Evolutionary conservation across 53 echinoderm and acorn worm genomes (phyloP), one percentile per base, ranked within the genome.

Genomic region (Apostichopus leukothele): DNA sequence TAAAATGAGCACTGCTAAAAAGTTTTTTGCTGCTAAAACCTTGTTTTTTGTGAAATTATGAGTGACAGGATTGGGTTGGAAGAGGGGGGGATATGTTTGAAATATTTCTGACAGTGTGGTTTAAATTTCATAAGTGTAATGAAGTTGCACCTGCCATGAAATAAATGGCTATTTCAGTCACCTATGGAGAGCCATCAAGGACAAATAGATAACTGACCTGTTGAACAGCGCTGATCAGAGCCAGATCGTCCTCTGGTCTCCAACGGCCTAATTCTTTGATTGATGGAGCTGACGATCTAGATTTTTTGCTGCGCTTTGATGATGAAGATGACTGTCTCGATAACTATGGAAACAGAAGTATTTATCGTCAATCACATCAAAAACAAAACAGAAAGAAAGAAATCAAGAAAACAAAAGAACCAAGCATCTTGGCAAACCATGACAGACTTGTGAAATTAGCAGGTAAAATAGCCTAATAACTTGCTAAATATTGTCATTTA

Each of bases 211-310:
- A 71, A n/a, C 18, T 76, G 66, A 98, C 98, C 95, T 98, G 98
- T 68, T 98, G 98, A 13, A 98, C 95, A 90, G 95, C 97, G 63
- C 91, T 94, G 84, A 96, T 96, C 0, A 96, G 93, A 39, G 96
- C 91, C 9, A 98, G 84, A 73, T 98, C 98, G 90, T 98, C 98
- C 85, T 94, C 94, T 9, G 98, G 93, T 66, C 94, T 94, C 98
- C 95, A 96, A 7, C 94, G 91, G 8, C 94, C 92, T 0, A 91
- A 89, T 14, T 98, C 98, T 73, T 96, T 94, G 50, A 94, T 79
- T 75, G 91, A 78, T 18, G 98, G 93, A 66, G 90, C 90, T 10
- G 93, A 74, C 1, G 96, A 90, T 53, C 93, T 91, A 12, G 94
- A 89, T 75, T 95, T 96, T 91, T 96, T 96, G 50, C 94, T 91